These are phyloP conservation scores for Aptenodytes patagonicus DNA, from an alignment of 2,113 vertebrate species.

Conservation along the genomic window DNA sequence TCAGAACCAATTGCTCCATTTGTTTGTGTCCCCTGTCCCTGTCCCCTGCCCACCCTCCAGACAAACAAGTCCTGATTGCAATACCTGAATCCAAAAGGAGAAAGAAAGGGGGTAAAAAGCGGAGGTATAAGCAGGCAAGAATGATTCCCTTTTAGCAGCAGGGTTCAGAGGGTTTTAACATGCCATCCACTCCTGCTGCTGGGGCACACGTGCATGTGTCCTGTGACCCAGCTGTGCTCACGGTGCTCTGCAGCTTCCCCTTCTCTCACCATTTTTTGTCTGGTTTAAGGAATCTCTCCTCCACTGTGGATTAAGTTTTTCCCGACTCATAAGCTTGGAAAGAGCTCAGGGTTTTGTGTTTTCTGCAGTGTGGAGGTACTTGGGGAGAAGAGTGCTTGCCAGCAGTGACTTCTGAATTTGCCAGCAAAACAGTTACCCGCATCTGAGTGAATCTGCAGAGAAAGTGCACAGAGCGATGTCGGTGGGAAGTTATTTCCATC, in stretches of 20 bases:
- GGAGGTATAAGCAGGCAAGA: neutral
- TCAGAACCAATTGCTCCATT: neutral
- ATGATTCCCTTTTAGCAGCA: neutral
- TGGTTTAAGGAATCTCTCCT: neutral
- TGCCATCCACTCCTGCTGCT: rapidly evolving
- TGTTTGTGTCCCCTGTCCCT: neutral
- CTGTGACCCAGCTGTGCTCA: neutral
- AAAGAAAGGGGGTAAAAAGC: neutral
- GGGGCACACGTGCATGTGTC: rapidly evolving
- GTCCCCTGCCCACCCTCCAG: neutral
- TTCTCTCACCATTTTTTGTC: neutral
- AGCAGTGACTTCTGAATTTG: slow-evolving; percentile 57
- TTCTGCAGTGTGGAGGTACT: neutral
- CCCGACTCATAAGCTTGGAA: neutral
- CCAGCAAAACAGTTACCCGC: neutral
- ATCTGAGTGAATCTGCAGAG: neutral
- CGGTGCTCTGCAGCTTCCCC: neutral
- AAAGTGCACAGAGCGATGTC: neutral
- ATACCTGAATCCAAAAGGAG: neutral
- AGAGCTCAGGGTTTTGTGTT: neutral
- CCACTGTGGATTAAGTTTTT: neutral
- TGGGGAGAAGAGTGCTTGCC: neutral
- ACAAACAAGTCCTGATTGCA: neutral
- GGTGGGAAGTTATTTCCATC: slow-evolving; percentile 61
- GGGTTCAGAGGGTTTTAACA: neutral